A percentile compares a stretch with the other conserved stretches of the same genome.
phyloP scores from a whole-genome alignment of 2,888 invertebrate species.

The Didymodactylos carnosus region DNA sequence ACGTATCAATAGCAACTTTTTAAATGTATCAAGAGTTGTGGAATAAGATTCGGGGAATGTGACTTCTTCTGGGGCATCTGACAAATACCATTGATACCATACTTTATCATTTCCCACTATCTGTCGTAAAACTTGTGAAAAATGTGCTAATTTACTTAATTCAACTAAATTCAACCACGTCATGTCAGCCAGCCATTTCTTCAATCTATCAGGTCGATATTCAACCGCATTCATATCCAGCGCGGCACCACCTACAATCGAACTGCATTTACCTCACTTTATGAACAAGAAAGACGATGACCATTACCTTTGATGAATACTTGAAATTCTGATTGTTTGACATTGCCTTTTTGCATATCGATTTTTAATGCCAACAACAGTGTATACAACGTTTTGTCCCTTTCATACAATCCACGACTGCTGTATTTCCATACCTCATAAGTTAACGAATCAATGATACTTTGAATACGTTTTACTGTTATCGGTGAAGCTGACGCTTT shows the following conservation, averaged over 20 bases:
- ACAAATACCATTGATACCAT: conserved; percentile 36
- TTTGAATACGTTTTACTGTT: conserved; percentile 57
- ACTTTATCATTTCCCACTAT: conserved; percentile 33
- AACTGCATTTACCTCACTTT: too few relatives aligned
- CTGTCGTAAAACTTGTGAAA: conserved; percentile 30
- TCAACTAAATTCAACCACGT: conserved; percentile 36
- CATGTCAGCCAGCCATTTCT: conserved; percentile 36
- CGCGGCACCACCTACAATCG: conserved; percentile 43
- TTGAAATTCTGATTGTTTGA: conserved; percentile 74
- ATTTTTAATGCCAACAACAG: conserved; percentile 84
- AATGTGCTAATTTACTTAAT: conserved; percentile 31
- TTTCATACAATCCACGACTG: conserved; percentile 69
- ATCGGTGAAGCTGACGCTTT: conserved; percentile 57
- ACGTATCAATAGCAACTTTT: conserved; percentile 31
- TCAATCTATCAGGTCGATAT: conserved; percentile 26
- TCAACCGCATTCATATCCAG: conserved; percentile 35
- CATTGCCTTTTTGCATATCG: conserved; percentile 57
- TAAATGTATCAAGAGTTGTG: conserved; percentile 28
- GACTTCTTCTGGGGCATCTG: conserved; percentile 32
- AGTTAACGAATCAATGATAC: conserved; percentile 68
- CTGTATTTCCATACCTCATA: conserved; percentile 80
- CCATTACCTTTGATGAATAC: conserved; percentile 65
- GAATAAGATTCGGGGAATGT: conserved; percentile 32
- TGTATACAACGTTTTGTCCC: conserved; percentile 75
- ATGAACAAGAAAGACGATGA: too few relatives aligned